Evolutionary conservation across 2,113 vertebrate species (phyloP).

Genomic region (Chaetodon trifascialis): DNA sequence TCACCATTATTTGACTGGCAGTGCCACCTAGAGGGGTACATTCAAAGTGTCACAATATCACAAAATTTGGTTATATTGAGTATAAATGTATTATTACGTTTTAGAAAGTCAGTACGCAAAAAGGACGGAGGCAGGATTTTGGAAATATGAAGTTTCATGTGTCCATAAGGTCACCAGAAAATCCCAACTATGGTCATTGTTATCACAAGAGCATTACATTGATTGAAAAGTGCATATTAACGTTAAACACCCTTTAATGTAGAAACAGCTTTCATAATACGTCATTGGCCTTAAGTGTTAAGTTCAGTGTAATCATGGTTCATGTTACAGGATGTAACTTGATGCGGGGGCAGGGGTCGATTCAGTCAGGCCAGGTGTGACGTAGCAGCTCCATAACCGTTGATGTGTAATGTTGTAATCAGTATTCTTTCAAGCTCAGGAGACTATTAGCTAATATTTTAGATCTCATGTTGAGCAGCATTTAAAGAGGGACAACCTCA

Average conservation of each 20-base stretch:
- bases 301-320: conserved; percentile 17
- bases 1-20: conserved; percentile 48
- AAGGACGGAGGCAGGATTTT: neutral
- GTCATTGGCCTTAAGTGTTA: neutral
- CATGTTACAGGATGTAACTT: conserved; percentile 2
- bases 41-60: neutral
- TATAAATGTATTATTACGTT: neutral
- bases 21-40: conserved; percentile 54
- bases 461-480: neutral
- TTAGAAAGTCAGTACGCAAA: neutral
- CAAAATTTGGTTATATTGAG: neutral
- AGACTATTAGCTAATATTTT: neutral
- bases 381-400: conserved; percentile 17
- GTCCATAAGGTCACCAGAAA: neutral
- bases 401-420: conserved; percentile 23
- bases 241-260: neutral
- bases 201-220: neutral
- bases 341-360: neutral
- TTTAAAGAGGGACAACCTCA: conserved; percentile 19
- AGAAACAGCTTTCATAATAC: neutral
- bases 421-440: conserved; percentile 16
- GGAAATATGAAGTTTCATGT: neutral
- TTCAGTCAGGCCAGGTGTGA: conserved; percentile 38
- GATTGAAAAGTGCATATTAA: conserved; percentile 2
- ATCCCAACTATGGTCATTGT: neutral